Conservation (phyloP, 2,888 invertebrate species). For the Steinernema carpocapsae region DNA sequence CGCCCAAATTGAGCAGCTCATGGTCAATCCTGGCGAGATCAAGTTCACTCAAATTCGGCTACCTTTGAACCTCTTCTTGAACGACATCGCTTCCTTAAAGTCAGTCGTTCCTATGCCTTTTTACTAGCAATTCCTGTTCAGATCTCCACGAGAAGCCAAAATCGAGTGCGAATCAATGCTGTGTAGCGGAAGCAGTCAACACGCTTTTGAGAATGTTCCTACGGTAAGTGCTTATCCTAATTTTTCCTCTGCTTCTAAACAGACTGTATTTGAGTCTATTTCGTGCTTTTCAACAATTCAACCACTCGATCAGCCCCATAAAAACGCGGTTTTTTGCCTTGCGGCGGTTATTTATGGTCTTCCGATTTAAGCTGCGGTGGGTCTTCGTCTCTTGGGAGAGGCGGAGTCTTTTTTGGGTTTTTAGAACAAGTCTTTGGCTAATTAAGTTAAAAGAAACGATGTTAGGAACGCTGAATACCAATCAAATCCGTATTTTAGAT, state of each 20-base stretch:
- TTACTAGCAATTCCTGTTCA: background rate
- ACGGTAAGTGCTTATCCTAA: conserved; percentile 2
- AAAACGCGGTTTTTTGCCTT: conserved; percentile 24
- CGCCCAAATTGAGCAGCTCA: background rate
- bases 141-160: background rate
- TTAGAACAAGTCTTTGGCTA: background rate
- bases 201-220: conserved; percentile 19
- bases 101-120: background rate
- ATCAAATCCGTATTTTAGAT: background rate
- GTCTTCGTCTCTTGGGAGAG: background rate
- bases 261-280: too few relatives aligned
- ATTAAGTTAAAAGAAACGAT: background rate
- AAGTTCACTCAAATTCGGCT: background rate
- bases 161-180: conserved; percentile 22
- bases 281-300: background rate
- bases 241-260: too few relatives aligned
- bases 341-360: background rate
- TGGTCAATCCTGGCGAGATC: background rate
- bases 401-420: background rate
- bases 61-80: background rate
- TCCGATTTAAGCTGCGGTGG: background rate
- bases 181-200: background rate
- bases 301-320: background rate
- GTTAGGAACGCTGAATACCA: background rate
- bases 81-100: background rate